Conservation (phyloP, 2,888 invertebrate species). For the Beris morrisii region DNA sequence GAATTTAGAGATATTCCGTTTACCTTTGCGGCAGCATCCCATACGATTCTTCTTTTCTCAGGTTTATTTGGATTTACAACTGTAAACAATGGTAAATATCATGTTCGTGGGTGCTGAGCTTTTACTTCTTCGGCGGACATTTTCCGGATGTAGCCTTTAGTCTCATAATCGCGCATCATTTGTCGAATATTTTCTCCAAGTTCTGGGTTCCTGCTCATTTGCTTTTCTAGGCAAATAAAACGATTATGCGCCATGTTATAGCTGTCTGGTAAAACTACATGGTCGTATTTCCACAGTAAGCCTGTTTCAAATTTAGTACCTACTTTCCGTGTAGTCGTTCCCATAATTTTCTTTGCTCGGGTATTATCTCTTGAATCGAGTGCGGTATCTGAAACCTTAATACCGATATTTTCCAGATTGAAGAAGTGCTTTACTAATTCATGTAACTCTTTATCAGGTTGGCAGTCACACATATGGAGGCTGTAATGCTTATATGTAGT, state of each 20-base stretch:
- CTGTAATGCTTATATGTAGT: background rate
- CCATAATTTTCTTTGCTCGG: background rate
- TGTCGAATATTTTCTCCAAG: background rate
- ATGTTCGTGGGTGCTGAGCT: background rate
- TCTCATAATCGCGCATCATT: background rate
- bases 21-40: slow-evolving; percentile 14
- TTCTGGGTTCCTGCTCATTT: background rate
- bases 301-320: background rate
- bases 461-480: slow-evolving; percentile 1
- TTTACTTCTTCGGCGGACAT: background rate
- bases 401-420: background rate
- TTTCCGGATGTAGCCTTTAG: slow-evolving; percentile 3
- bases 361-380: background rate
- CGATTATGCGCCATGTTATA: background rate
- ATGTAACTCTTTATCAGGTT: background rate
- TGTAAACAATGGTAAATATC: slow-evolving; percentile 9
- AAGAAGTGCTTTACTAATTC: background rate
- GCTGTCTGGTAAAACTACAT: background rate
- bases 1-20: slow-evolving; percentile 45
- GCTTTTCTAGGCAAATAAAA: background rate
- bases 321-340: no score
- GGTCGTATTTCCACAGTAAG: slow-evolving; percentile 9
- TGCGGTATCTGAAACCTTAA: background rate
- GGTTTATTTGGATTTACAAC: slow-evolving; percentile 6
- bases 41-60: slow-evolving; percentile 8